Evolutionary conservation across 2,797 vertebrate species (phyloP).

Genomic region (Enteromius viviparus): DNA sequence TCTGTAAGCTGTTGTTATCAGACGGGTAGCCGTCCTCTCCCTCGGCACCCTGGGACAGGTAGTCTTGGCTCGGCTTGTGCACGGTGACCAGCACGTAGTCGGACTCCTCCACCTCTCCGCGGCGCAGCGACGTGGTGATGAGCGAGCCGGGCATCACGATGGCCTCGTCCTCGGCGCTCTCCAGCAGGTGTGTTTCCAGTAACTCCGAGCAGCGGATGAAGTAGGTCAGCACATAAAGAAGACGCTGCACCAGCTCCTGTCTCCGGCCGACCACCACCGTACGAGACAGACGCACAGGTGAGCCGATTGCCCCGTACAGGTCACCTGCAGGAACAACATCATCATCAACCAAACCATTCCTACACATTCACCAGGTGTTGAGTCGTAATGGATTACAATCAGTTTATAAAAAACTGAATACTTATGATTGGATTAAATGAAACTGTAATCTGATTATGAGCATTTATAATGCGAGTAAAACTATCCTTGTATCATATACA

Average conservation of each 20-base stretch:
- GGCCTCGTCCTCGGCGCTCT: constrained; percentile 93
- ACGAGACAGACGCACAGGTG: constrained; percentile 90
- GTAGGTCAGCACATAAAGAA: constrained; percentile 97
- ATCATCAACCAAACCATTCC: neutral
- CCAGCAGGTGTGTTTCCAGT: constrained; percentile 92
- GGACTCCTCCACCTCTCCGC: constrained; percentile 95
- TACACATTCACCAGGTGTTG: too few species aligned
- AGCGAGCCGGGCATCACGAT: constrained; percentile 96
- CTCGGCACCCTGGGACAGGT: constrained; percentile 79
- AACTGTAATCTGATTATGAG: too few species aligned
- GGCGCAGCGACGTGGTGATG: constrained; percentile 94
- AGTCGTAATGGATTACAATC: too few species aligned
- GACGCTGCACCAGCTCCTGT: constrained; percentile 93
- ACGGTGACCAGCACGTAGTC: constrained; percentile 97
- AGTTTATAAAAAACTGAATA: too few species aligned
- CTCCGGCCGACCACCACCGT: constrained; percentile 93
- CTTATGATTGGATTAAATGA: too few species aligned
- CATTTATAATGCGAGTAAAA: too few species aligned
- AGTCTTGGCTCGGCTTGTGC: constrained; percentile 89
- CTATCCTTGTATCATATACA: too few species aligned
- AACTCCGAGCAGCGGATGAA: constrained; percentile 99
- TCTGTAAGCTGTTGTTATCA: constrained; percentile 69
- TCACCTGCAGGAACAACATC: constrained; percentile 79
- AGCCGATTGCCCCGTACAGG: constrained; percentile 95
- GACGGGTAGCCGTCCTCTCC: constrained; percentile 71